These are phyloP conservation scores for Nemoura dubitans DNA, from an alignment of 2,888 invertebrate genomes.

Conservation along the genomic window DNA sequence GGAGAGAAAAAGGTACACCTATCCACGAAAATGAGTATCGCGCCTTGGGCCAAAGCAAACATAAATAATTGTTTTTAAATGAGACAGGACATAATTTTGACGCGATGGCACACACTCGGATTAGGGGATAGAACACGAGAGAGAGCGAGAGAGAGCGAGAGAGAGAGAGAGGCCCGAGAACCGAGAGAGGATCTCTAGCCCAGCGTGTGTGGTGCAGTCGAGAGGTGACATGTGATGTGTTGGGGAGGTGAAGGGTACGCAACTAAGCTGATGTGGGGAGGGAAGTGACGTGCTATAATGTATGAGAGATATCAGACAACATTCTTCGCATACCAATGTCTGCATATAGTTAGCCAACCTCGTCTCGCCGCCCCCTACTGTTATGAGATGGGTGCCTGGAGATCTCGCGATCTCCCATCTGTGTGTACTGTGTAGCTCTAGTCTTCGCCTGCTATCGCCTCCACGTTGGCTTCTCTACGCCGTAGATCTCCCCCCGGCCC, in stretches of 20 bases:
- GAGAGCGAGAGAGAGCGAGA: constrained; percentile 10
- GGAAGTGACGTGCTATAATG: constrained; percentile 37
- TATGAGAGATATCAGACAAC: constrained; percentile 31
- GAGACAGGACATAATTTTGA: constrained; percentile 62
- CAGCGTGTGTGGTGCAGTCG: constrained; percentile 44
- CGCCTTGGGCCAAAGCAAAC: constrained; percentile 53
- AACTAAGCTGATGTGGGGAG: constrained; percentile 24
- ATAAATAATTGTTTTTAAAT: constrained; percentile 64
- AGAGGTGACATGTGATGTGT: constrained; percentile 43
- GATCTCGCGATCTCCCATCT: constrained; percentile 27
- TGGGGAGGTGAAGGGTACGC: constrained; percentile 44
- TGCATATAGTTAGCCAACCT: constrained; percentile 35
- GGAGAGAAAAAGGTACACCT: constrained; percentile 24
- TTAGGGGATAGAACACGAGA: constrained; percentile 19
- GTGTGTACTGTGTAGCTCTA: not conserved
- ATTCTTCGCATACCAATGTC: constrained; percentile 42
- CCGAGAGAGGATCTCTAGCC: constrained; percentile 16
- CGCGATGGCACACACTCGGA: constrained; percentile 58
- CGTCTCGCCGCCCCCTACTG: constrained; percentile 30
- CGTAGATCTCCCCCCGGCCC: not conserved
- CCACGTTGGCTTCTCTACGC: not conserved
- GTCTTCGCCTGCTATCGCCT: not conserved
- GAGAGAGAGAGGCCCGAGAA: constrained; percentile 5
- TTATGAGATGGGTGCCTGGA: constrained; percentile 36
- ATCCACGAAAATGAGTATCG: constrained; percentile 52